Percentiles rank a stretch among this genome's conserved stretches.
phyloP scores from a whole-genome alignment of 2,797 vertebrate genomes.

The Chaenodraco wilsoni region DNA sequence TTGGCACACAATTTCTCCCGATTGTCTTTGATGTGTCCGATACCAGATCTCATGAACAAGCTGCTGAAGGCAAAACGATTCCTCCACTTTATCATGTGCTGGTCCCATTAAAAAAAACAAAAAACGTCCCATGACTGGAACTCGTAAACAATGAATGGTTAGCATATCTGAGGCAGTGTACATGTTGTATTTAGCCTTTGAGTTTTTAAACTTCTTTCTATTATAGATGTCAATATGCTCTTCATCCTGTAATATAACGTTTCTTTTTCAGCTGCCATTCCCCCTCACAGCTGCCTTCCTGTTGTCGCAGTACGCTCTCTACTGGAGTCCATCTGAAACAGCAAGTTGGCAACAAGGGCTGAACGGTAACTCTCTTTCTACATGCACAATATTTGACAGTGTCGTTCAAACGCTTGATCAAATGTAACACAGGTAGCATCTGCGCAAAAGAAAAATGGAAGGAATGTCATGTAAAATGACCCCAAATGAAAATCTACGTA shows the following conservation, averaged over 20 bases:
- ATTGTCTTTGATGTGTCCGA: background rate
- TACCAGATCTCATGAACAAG: constrained; percentile 2
- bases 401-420: background rate
- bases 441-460: no score
- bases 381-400: background rate
- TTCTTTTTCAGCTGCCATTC: background rate
- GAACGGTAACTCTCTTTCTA: background rate
- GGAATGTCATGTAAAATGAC: no score
- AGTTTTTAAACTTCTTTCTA: no score
- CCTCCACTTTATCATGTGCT: constrained; percentile 26
- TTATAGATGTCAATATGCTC: no score
- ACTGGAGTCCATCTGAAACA: constrained; percentile 15
- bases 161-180: no score
- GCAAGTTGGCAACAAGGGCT: background rate
- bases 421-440: background rate
- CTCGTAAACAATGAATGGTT: no score
- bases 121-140: background rate
- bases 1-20: background rate
- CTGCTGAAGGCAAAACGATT: background rate
- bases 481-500: no score
- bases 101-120: background rate
- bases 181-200: no score
- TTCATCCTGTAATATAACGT: no score
- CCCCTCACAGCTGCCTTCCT: background rate
- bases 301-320: constrained; percentile 13